Evolutionary conservation across 2,113 vertebrate genomes (phyloP), one percentile per base, ranked within the genome.

Genomic region (Strigops habroptila): DNA sequence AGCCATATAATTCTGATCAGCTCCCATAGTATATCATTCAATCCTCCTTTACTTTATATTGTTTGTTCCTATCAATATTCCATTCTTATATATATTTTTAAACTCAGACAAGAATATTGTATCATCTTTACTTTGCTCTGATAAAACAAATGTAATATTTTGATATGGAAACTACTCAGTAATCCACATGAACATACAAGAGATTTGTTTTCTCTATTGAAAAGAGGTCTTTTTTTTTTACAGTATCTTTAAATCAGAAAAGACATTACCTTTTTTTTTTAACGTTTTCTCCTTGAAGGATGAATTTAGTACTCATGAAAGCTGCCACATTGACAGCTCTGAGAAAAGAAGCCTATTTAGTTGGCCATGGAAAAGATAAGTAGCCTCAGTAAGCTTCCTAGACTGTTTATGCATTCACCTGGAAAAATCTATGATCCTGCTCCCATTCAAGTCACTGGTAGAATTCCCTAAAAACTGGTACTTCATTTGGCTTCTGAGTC

Each of bases 101-200:
- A 97, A 97, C 96, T 97, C 78, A 91, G 82, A 41, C 74, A 79
- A 95, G 86, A 95, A 93, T 96, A 93, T 97, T 95, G 79, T 97
- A 96, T 97, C 91, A 95, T 95, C 93, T 97, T 97, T 90, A 92
- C 88, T 97, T 92, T 94, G 55, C 86, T 97, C 92, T 97, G 96
- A 97, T 97, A 97, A 97, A 97, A 96, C 90, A 96, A 97, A 96
- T 95, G 77, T 90, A 97, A 92, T 92, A 97, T 94, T 94, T 94
- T 95, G 70, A 73, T 96, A 95, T 93, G 92, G 95, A 98, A 98
- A 97, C 93, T 94, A 94, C 77, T 83, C 88, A 79, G 53, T 93
- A 96, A 97, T 91, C 91, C 88, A 96, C 86, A 95, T 96, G 91
- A 97, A 97, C 97, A 94, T 96, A 95, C 90, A 75, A 93, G 93